Evolutionary conservation across 2,797 vertebrate genomes (phyloP), one percentile per base, ranked within the genome.

Genomic region (Platyrinchus mystaceus): DNA sequence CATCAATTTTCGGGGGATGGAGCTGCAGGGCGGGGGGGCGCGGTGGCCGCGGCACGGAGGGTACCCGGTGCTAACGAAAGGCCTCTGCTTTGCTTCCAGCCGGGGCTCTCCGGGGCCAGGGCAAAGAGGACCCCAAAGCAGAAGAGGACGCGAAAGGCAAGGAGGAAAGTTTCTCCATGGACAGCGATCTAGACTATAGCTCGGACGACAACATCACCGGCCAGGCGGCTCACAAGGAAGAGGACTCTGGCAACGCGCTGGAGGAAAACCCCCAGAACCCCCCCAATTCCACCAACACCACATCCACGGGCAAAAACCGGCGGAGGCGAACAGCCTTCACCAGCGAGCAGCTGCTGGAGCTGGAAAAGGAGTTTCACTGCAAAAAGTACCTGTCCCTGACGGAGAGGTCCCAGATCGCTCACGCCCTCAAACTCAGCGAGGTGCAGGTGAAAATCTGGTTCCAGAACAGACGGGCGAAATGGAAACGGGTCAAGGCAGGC

Each of bases 401-500:
- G 1, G 99, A 99, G 98, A 98, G 99, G 92, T 99, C 99, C 10
- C 99, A 99, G 98, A 99, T 99, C 89, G 99, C 99, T 13, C 99
- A 99, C 27, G 99, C 99, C 66, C 98, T 99, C 89, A 99, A 99
- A 93, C 98, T 99, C 95, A 99, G 99, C 98, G 99, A 99, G 96
- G 99, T 99, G 87, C 99, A 99, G 97, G 99, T 99, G 88, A 99
- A 99, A 97, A 99, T 99, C 98, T 99, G 99, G 99, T 99, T 99
- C 98, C 99, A 99, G 98, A 99, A 99, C 98, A 98, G 99, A 37
- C 97, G 99, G 50, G 99, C 99, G 58, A 99, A 99, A 94, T 99
- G 99, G 99, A 99, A 99, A 98, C 98, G 99, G 49, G 99, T 99
- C 84, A 99, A 99, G 77, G 99, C 99, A 3, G 99, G 99, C 19